A percentile compares a stretch with the other conserved stretches of the same genome.
Evolutionary conservation across 2,888 invertebrate species (phyloP).

Genomic region (Drosophila monieri): DNA sequence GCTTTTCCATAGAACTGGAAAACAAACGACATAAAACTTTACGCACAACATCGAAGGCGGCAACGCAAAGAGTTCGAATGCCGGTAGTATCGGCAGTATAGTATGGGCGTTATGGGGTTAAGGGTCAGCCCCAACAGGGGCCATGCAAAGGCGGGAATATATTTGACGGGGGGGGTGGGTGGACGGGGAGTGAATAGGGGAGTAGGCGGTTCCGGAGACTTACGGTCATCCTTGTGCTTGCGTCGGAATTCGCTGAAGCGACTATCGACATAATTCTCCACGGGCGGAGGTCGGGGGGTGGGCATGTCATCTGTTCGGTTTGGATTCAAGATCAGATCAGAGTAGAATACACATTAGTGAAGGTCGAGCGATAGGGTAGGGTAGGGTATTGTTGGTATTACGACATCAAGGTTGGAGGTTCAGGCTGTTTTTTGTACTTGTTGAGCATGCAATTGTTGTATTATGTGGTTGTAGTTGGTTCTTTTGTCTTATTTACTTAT

Average conservation of each 20-base stretch:
- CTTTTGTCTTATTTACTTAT: conserved; percentile 32
- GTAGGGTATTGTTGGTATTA: conserved; percentile 44
- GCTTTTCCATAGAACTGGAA: conserved; percentile 76
- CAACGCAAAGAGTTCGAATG: conserved; percentile 58
- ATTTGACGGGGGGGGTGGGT: conserved; percentile 7
- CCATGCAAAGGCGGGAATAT: conserved; percentile 34
- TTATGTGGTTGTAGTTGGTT: conserved; percentile 66
- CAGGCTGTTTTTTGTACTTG: conserved; percentile 52
- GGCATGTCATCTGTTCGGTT: conserved; percentile 80
- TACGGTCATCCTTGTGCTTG: conserved; percentile 88
- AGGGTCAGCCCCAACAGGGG: conserved; percentile 24
- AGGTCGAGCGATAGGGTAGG: conserved; percentile 10
- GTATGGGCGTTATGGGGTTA: conserved; percentile 10
- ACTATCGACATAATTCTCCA: conserved; percentile 82
- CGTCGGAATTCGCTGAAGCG: conserved; percentile 85
- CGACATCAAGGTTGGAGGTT: conserved; percentile 64
- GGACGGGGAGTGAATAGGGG: neutral
- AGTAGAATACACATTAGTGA: conserved; percentile 28
- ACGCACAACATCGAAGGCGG: conserved; percentile 82
- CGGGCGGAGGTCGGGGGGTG: conserved; percentile 81
- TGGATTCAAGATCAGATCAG: conserved; percentile 13
- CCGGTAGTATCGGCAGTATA: conserved; percentile 23
- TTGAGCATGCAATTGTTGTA: conserved; percentile 80
- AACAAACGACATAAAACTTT: conserved; percentile 73
- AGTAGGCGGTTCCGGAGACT: conserved; percentile 82